These are phyloP conservation scores for Uloborus diversus DNA, from an alignment of 1,140 invertebrate species.

Conservation along the genomic window DNA sequence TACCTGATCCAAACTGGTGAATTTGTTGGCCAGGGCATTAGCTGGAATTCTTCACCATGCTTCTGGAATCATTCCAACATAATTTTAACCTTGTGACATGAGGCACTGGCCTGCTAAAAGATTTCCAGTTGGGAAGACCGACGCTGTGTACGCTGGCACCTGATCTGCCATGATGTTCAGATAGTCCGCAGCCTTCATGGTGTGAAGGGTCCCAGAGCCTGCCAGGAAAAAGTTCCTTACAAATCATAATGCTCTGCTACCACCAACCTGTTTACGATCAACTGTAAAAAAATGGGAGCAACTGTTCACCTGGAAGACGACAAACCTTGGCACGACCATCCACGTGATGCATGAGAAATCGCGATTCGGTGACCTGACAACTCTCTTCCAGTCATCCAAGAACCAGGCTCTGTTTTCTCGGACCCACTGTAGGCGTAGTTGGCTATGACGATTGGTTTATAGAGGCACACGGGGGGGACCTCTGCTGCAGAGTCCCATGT, in stretches of 20 bases:
- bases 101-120: too few relatives aligned
- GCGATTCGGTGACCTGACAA: background rate
- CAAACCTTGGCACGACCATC: background rate
- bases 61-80: too few relatives aligned
- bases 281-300: background rate
- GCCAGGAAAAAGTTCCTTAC: background rate
- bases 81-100: too few relatives aligned
- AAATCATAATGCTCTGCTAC: background rate
- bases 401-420: background rate
- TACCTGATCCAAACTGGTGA: too few relatives aligned
- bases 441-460: background rate
- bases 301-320: background rate
- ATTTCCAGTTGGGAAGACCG: too few relatives aligned
- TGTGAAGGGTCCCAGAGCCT: too few relatives aligned
- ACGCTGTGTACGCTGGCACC: too few relatives aligned
- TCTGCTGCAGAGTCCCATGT: background rate
- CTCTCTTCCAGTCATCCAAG: background rate
- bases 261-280: background rate
- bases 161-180: too few relatives aligned
- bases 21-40: too few relatives aligned
- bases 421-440: background rate
- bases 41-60: too few relatives aligned
- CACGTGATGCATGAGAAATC: background rate
- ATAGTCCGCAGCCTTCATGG: too few relatives aligned
- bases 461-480: background rate